These are phyloP conservation scores for Fregetta grallaria DNA, from an alignment of 2,113 vertebrate species.

Conservation along the genomic window DNA sequence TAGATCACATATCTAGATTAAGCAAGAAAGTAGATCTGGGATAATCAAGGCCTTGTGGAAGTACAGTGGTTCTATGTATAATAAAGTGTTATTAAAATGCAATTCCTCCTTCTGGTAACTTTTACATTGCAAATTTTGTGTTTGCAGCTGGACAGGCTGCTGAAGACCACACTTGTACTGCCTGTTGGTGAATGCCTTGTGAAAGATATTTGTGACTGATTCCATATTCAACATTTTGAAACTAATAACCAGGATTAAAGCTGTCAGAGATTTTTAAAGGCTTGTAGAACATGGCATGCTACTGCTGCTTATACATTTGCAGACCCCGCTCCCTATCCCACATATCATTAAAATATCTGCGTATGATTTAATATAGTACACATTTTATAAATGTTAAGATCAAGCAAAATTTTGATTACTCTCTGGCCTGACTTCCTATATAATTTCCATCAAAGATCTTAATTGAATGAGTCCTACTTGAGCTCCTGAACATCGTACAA, in stretches of 20 bases:
- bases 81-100: background rate
- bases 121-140: background rate
- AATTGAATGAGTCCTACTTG: background rate
- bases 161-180: background rate
- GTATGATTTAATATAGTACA: background rate
- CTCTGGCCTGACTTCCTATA: background rate
- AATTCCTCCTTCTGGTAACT: background rate
- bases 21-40: background rate
- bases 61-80: background rate
- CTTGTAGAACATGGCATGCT: background rate
- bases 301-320: background rate
- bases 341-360: background rate
- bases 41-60: background rate
- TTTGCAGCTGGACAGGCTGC: background rate
- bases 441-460: background rate
- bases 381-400: background rate
- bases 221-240: background rate
- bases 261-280: background rate
- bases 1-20: background rate
- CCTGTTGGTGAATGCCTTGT: background rate
- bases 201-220: background rate
- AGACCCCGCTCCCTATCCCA: background rate
- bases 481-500: background rate
- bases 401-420: background rate
- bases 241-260: background rate